A percentile compares a stretch with the other conserved stretches of the same genome.
Evolutionary conservation across 37 sponge, comb jelly and placozoan genomes (phyloP).

Genomic region (Corticium candelabrum): DNA sequence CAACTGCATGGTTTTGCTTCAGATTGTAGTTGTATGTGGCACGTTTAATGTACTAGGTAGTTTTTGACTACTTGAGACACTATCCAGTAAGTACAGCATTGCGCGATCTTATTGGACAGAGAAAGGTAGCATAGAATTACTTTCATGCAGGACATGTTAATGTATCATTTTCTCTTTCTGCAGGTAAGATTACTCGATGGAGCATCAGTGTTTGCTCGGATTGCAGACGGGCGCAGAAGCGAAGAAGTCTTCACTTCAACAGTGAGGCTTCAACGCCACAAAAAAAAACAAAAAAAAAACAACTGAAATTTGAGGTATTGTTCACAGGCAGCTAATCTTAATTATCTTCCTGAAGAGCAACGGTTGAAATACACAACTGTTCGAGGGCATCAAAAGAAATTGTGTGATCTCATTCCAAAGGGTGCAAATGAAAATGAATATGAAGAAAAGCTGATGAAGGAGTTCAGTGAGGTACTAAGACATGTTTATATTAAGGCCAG

Average conservation of each 20-base stretch:
- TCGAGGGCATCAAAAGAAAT: not conserved
- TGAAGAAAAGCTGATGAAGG: not conserved
- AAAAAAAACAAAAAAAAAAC: too few relatives aligned
- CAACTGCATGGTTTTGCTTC: too few relatives aligned
- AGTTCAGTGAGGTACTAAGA: not conserved
- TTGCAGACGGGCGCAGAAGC: slow-evolving; percentile 7
- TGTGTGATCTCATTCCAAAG: not conserved
- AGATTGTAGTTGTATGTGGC: too few relatives aligned
- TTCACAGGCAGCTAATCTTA: not conserved
- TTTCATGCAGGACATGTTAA: not conserved
- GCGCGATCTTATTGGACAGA: not conserved
- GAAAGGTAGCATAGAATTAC: not conserved
- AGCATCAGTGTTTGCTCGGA: not conserved
- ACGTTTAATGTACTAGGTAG: too few relatives aligned
- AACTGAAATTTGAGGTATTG: too few relatives aligned
- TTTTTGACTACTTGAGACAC: not conserved
- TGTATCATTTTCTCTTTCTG: not conserved
- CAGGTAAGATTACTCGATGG: not conserved
- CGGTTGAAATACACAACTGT: not conserved
- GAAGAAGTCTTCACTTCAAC: not conserved
- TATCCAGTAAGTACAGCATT: not conserved
- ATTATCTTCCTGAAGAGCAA: not conserved
- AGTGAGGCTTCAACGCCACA: slow-evolving; percentile 1
- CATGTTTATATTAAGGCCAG: too few relatives aligned
- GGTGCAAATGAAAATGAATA: not conserved